These are phyloP conservation scores for Periparus ater DNA, from an alignment of 2,797 vertebrate species.

Conservation along the genomic window DNA sequence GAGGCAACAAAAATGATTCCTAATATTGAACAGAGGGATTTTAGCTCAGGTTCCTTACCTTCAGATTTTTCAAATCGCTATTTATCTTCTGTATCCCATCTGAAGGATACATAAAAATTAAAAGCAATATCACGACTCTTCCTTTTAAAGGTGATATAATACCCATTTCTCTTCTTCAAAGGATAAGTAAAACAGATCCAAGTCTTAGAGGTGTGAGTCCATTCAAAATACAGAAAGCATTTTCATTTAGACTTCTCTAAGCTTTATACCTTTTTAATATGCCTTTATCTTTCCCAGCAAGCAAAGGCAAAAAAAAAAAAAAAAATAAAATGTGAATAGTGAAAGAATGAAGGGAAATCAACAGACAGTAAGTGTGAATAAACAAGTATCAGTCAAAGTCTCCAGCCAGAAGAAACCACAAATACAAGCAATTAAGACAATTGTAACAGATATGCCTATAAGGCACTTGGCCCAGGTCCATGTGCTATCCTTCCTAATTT, in stretches of 20 bases:
- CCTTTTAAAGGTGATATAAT: neutral
- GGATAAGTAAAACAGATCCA: neutral
- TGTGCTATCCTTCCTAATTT: neutral
- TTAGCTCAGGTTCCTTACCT: neutral
- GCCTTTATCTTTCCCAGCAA: neutral
- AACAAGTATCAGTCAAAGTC: constrained; percentile 17
- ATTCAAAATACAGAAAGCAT: neutral
- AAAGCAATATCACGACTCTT: neutral
- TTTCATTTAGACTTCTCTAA: neutral
- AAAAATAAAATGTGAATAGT: neutral
- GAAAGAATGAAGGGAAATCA: constrained; percentile 13
- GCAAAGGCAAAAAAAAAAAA: neutral
- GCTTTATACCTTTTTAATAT: neutral
- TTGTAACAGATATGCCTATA: constrained; percentile 18
- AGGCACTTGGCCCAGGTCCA: constrained; percentile 12
- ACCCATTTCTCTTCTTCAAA: neutral
- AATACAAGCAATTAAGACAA: neutral
- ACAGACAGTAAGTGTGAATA: neutral
- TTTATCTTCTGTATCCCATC: neutral
- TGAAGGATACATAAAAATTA: neutral
- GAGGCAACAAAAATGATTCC: neutral
- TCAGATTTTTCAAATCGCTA: neutral
- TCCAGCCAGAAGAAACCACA: constrained; percentile 18
- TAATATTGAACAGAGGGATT: neutral
- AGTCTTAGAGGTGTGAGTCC: neutral